Conservation (phyloP, 1,140 invertebrate genomes). For the Bicyclus anynana region DNA sequence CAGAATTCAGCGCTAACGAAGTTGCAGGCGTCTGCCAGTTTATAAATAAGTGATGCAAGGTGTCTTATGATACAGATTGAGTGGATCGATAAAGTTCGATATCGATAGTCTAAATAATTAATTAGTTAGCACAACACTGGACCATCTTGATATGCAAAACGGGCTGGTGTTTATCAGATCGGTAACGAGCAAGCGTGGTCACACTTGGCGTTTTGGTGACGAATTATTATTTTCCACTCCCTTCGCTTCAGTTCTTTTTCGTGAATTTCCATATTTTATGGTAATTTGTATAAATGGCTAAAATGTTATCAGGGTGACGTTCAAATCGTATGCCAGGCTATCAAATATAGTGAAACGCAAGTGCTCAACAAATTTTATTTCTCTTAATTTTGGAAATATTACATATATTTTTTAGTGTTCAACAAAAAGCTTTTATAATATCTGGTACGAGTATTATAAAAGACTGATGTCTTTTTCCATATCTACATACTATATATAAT, state of each 20-base stretch:
- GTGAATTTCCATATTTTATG: conserved; percentile 19
- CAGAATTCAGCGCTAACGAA: too few species aligned
- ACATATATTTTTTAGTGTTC: too few species aligned
- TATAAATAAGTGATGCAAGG: too few species aligned
- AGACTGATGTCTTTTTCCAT: too few species aligned
- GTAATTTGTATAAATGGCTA: conserved; percentile 9
- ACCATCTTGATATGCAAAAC: conserved; percentile 60
- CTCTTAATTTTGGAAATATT: neutral
- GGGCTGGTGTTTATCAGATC: conserved; percentile 48
- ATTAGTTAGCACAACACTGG: conserved; percentile 30
- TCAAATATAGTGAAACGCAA: neutral
- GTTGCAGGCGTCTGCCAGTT: too few species aligned
- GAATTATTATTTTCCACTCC: conserved; percentile 28
- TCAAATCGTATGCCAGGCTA: neutral
- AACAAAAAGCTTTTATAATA: too few species aligned
- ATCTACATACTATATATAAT: too few species aligned
- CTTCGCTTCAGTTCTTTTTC: conserved; percentile 14
- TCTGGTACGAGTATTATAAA: too few species aligned
- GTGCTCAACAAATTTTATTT: neutral
- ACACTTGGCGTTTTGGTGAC: conserved; percentile 41
- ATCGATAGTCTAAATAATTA: conserved; percentile 23
- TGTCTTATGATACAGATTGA: neutral
- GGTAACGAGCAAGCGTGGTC: conserved; percentile 42
- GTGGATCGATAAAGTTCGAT: conserved; percentile 20
- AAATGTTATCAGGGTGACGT: neutral